Evolutionary conservation across 2,797 vertebrate species (phyloP), one percentile per base, ranked within the genome.

Genomic region (Ctenopoma kingsleyae): DNA sequence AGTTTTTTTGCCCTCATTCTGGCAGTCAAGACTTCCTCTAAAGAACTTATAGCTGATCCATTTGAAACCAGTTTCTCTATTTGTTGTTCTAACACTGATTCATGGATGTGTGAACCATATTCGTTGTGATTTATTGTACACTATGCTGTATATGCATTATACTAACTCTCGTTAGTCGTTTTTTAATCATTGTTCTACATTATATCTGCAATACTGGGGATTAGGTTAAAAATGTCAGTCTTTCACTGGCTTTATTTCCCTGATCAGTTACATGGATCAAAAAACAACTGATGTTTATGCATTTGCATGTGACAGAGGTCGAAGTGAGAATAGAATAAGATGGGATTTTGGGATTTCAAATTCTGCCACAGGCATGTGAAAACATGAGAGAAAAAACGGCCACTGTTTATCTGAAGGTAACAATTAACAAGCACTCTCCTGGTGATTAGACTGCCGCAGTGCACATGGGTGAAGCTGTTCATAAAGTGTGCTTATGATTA

Each of bases 321-420:
- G 15, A 57, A 54, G 20, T 35, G 61, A 52, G 13, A 32, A 38
- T 51, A 38, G 11, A 41, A 52, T 48, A 44, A 73, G 47, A 78
- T 40, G 27, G 58, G 44, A 67, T 44, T 56, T 55, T 85, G 79
- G 79, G 90, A 86, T 91, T 91, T 91, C 65, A 87, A 87, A 89
- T 89, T 86, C 46, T 57, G 65, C 66, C 70, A 72, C 48, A 48
- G 68, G 62, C 66, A 0, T 47, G 4, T n/a, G n/a, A 68, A 79
- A 76, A 81, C 52, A 77, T 47, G 47, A 66, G 73, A 60, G 32
- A 68, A 63, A 77, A 68, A 66, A 71, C 35, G 27, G 66, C 60
- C 19, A 49, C 74, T 89, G 83, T 92, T 93, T 88, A 90, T 89
- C 78, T 91, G 74, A 79, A 89, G 89, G 87, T 91, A 86, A 92